Base-by-base conservation (phyloP, 2,113 vertebrate species). In the Coreoperca whiteheadi region DNA sequence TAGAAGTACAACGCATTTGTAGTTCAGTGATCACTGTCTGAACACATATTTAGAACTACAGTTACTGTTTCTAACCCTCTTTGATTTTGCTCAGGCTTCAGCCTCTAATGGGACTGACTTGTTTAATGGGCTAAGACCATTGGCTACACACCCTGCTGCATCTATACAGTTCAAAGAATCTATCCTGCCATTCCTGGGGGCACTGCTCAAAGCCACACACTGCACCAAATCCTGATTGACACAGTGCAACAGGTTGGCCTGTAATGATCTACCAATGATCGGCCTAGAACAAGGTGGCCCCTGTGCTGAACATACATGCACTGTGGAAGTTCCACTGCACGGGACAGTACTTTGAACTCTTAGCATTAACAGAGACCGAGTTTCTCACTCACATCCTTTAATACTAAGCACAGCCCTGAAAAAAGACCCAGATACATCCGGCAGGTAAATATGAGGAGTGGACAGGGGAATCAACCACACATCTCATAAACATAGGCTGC, bases 361-460 rank as follows among this genome's bases (percentile, higher is more conserved):
- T 37, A 56, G 65, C 50, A 82, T 82, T 65, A 79, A 15, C 39
- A 56, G 30, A 51, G 16, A 51, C 59, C 59, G 59, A 34, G 71
- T 59, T 77, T 46, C 39, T 54, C 23, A 50, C 32, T 50, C 56
- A 63, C 30, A 79, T 69, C 59, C 37, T 83, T 79, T 78, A 73
- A 68, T 79, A 39, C 59, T 54, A 65, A 90, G 51, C 32, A 65
- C 28, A 77, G n/a, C 54, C 69, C 56, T 65, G 85, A 72, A 60
- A 54, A 82, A 64, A 79, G 72, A 46, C 46, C n/a, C 39, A 67
- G 69, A 83, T 48, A 83, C 32, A 83, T 41, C 28, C n/a, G 59
- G 70, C 67, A 85, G 77, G 60, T 82, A 83, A 77, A 84, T 53
- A 72, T 86, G 81, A 91, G 82, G 63, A 85, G 85, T 73, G 41